A percentile compares a stretch with the other conserved stretches of the same genome.
phyloP scores from a whole-genome alignment of 1,140 invertebrate species.

The Ctenoplectra terminalis region DNA sequence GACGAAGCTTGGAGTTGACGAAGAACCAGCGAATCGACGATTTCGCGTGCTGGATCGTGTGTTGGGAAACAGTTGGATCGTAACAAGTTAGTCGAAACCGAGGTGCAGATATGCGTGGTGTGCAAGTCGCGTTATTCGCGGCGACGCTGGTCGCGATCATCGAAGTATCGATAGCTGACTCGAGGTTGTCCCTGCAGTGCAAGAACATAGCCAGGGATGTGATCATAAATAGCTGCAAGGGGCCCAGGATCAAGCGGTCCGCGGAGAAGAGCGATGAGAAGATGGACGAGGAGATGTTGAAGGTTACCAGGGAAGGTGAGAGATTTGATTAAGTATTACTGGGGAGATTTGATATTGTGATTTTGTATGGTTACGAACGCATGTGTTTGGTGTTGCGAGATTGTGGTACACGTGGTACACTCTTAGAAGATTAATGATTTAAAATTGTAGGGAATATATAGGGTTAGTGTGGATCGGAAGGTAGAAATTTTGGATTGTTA shows the following conservation, averaged over 20 bases:
- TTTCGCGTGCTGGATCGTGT: not conserved
- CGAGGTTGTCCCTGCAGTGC: conserved; percentile 11
- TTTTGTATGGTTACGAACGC: not conserved
- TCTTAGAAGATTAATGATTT: no score
- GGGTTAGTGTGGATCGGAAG: no score
- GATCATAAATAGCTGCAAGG: conserved; percentile 35
- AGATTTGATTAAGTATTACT: not conserved
- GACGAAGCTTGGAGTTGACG: not conserved
- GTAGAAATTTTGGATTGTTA: no score
- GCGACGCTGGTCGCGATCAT: not conserved
- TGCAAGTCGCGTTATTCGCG: not conserved
- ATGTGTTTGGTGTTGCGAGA: not conserved
- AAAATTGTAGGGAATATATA: no score
- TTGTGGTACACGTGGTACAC: no score
- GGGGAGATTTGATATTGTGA: not conserved
- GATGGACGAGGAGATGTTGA: not conserved
- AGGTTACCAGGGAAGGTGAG: not conserved
- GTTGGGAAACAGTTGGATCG: not conserved
- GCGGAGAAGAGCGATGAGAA: rapidly evolving
- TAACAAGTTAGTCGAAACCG: not conserved
- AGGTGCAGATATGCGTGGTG: not conserved
- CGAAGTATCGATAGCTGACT: not conserved
- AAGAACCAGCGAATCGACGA: conserved; percentile 11
- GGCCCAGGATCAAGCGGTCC: conserved; percentile 5
- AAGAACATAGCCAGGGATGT: conserved; percentile 31